These are phyloP conservation scores for Phasia obesa DNA, from an alignment of 2,888 invertebrate species.

Conservation along the genomic window DNA sequence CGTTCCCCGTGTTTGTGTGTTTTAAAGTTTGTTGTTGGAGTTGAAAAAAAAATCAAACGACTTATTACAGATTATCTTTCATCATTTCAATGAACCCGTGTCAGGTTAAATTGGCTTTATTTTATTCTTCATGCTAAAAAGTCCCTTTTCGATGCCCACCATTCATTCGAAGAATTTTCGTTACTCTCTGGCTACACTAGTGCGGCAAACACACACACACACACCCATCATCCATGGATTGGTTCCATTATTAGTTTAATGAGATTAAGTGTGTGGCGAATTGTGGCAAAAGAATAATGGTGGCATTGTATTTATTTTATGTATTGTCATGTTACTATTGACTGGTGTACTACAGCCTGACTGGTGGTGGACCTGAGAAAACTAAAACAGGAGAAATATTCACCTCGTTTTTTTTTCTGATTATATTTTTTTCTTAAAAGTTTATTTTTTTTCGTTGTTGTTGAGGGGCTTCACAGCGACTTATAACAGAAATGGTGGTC, in stretches of 20 bases:
- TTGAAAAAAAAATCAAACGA: slow-evolving; percentile 64
- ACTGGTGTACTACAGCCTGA: slow-evolving; percentile 30
- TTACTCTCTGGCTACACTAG: slow-evolving; percentile 18
- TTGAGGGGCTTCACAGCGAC: slow-evolving; percentile 20
- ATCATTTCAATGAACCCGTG: slow-evolving; percentile 61
- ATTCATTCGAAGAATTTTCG: slow-evolving; percentile 22
- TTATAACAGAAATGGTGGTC: slow-evolving; percentile 64
- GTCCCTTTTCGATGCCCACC: not conserved
- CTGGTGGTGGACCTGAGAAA: slow-evolving; percentile 30
- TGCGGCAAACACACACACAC: slow-evolving; percentile 16
- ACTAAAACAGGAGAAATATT: slow-evolving; percentile 17
- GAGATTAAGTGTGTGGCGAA: slow-evolving; percentile 75
- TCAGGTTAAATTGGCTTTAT: slow-evolving; percentile 46
- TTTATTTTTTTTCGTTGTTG: not conserved
- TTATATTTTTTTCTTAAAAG: slow-evolving; percentile 13
- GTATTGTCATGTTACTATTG: slow-evolving; percentile 53
- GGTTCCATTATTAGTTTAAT: slow-evolving; percentile 73
- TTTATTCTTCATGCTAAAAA: slow-evolving; percentile 22
- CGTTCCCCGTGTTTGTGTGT: not conserved
- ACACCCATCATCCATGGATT: slow-evolving; percentile 45
- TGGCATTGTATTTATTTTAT: slow-evolving; percentile 59
- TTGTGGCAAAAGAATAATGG: slow-evolving; percentile 72
- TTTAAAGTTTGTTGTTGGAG: slow-evolving; percentile 42
- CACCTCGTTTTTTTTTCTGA: slow-evolving; percentile 12
- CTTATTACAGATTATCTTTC: slow-evolving; percentile 73